phyloP scores from a whole-genome alignment of 2,888 invertebrate species.

The Unio pictorum region DNA sequence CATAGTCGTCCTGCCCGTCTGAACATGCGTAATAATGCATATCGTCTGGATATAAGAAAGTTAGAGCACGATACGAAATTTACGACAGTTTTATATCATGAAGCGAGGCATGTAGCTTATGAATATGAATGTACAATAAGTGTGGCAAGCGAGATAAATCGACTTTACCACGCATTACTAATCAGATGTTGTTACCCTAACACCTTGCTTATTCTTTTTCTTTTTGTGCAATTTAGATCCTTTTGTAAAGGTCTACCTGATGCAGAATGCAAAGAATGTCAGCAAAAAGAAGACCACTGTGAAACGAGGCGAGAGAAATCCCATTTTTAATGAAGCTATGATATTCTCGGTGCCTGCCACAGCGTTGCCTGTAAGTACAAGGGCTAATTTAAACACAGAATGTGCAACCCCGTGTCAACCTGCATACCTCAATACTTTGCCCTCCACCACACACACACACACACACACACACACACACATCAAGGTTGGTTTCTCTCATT shows the following conservation, averaged over 20 bases:
- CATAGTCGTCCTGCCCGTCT: too few species aligned
- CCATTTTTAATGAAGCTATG: conserved; percentile 88
- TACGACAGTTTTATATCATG: too few species aligned
- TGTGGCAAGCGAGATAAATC: background rate
- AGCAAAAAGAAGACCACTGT: conserved; percentile 86
- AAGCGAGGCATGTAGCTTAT: too few species aligned
- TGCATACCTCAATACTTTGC: background rate
- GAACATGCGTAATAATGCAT: too few species aligned
- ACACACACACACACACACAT: too few species aligned
- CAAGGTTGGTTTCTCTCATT: too few species aligned
- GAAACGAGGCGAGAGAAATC: conserved; percentile 82
- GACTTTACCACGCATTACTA: background rate
- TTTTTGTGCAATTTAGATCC: conserved; percentile 74
- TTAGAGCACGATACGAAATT: too few species aligned
- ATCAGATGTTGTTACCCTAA: background rate
- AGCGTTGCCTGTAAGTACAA: conserved; percentile 75
- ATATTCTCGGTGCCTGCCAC: conserved; percentile 86
- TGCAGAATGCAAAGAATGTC: conserved; percentile 86
- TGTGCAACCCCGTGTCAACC: too few species aligned
- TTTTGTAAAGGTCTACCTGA: conserved; percentile 86
- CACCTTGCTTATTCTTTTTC: background rate
- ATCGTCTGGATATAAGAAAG: too few species aligned
- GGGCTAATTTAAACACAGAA: too few species aligned
- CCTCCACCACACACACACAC: too few species aligned
- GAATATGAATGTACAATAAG: too few species aligned